A percentile compares a stretch with the other conserved stretches of the same genome.
These are phyloP conservation scores for Holacanthella duospinosa DNA, from an alignment of 2,888 invertebrate genomes.

Conservation along the genomic window DNA sequence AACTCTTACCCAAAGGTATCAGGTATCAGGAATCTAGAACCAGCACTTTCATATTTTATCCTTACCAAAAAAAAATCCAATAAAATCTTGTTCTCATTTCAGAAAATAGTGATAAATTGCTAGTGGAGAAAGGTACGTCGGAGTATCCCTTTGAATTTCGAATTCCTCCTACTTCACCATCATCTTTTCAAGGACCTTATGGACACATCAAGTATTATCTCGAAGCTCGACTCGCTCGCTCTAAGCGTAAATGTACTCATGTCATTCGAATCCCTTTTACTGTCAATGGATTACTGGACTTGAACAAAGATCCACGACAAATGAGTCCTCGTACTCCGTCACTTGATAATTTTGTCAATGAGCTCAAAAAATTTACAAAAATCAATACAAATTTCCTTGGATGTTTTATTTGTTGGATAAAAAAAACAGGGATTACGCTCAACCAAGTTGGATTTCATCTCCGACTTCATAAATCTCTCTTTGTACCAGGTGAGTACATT, in stretches of 20 bases:
- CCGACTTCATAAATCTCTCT: neutral
- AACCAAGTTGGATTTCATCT: neutral
- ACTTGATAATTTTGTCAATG: neutral
- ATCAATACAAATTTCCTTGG: neutral
- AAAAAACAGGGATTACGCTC: neutral
- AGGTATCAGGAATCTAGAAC: too few species aligned
- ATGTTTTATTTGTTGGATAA: neutral
- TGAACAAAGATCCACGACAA: slow-evolving; percentile 63
- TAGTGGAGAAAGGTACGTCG: slow-evolving; percentile 49
- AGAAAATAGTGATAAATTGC: neutral
- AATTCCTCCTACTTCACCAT: slow-evolving; percentile 61
- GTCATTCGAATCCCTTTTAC: slow-evolving; percentile 66
- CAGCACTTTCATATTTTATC: too few species aligned
- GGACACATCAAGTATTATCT: slow-evolving; percentile 71
- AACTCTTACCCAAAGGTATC: too few species aligned
- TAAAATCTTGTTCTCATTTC: too few species aligned
- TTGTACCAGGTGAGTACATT: slow-evolving; percentile 2
- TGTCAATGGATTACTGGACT: slow-evolving; percentile 66
- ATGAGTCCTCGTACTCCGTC: slow-evolving; percentile 48
- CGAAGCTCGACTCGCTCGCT: slow-evolving; percentile 66
- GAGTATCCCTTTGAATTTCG: slow-evolving; percentile 70
- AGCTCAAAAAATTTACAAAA: neutral
- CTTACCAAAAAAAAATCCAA: too few species aligned
- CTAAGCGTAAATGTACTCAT: slow-evolving; percentile 75
- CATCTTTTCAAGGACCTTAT: slow-evolving; percentile 64